These are phyloP conservation scores for Lasiurus borealis DNA, from an alignment of 2,113 vertebrate species.

Conservation along the genomic window DNA sequence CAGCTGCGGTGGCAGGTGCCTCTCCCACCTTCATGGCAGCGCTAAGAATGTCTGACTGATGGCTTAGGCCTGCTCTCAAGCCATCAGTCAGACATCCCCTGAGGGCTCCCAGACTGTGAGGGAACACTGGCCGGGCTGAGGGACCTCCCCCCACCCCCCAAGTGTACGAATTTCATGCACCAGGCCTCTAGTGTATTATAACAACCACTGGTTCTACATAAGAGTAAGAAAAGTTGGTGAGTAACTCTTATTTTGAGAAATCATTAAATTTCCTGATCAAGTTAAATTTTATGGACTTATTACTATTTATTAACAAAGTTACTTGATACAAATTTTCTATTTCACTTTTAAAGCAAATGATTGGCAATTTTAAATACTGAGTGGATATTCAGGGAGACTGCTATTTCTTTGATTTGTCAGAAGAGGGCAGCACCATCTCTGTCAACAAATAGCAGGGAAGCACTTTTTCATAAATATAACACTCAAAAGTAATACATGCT, in stretches of 20 bases:
- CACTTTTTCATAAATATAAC: background rate
- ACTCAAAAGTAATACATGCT: conserved; percentile 32
- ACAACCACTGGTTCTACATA: background rate
- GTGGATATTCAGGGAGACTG: background rate
- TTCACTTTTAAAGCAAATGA: conserved; percentile 41
- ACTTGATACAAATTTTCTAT: background rate
- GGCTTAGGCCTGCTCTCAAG: no score
- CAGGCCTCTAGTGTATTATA: background rate
- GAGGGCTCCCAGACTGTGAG: no score
- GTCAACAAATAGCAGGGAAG: background rate
- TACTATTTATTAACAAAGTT: background rate
- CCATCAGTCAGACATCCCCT: no score
- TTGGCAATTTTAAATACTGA: conserved; percentile 11
- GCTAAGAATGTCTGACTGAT: no score
- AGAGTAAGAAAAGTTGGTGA: background rate
- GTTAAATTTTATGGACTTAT: conserved; percentile 12
- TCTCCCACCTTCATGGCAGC: no score
- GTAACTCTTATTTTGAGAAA: conserved; percentile 5
- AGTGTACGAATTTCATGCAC: no score
- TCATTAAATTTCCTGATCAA: conserved; percentile 10
- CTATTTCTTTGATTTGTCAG: conserved; percentile 55
- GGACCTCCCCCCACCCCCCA: no score
- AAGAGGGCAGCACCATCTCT: conserved; percentile 65
- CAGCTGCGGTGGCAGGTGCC: no score
- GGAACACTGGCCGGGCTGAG: no score